Percentiles rank a stretch among this genome's conserved stretches.
Conservation (phyloP, 1,140 invertebrate species). For the Pseudachorutes palmiensis region DNA sequence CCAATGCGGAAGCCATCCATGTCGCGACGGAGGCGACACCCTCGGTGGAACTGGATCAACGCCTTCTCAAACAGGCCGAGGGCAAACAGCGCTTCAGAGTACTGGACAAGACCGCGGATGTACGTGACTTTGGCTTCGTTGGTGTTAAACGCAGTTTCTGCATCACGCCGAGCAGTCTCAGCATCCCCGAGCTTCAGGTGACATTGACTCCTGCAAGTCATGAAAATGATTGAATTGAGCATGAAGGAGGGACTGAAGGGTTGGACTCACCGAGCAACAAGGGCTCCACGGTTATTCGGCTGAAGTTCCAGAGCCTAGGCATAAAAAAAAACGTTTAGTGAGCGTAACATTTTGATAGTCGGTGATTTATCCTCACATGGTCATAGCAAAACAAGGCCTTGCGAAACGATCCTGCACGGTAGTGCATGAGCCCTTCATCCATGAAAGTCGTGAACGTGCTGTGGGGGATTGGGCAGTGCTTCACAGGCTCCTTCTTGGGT, state of each 20-base stretch:
- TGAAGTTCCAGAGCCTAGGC: conserved; percentile 26
- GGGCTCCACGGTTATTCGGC: conserved; percentile 18
- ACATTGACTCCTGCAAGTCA: conserved; percentile 31
- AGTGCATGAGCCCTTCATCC: conserved; percentile 37
- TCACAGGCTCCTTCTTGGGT: background rate
- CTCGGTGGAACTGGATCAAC: conserved; percentile 46
- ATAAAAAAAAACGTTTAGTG: no score
- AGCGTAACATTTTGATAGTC: background rate
- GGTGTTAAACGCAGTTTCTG: conserved; percentile 19
- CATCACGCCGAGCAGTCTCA: conserved; percentile 19
- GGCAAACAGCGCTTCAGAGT: conserved; percentile 47
- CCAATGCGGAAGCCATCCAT: conserved; percentile 46
- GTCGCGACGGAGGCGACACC: conserved; percentile 45
- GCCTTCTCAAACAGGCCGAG: conserved; percentile 48
- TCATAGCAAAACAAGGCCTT: conserved; percentile 35
- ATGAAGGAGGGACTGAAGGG: no score
- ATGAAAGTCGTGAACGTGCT: conserved; percentile 35
- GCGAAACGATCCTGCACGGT: conserved; percentile 25
- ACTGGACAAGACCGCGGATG: conserved; percentile 41
- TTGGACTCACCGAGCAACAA: conserved; percentile 28
- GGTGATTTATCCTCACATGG: conserved; percentile 18
- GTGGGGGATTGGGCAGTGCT: conserved; percentile 21
- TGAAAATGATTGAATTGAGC: no score
- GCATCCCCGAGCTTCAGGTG: conserved; percentile 33
- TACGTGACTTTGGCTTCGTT: conserved; percentile 16